Evolutionary conservation across 1,140 invertebrate species (phyloP), one percentile per base, ranked within the genome.

Genomic region (Aphelenchoides fujianensis): DNA sequence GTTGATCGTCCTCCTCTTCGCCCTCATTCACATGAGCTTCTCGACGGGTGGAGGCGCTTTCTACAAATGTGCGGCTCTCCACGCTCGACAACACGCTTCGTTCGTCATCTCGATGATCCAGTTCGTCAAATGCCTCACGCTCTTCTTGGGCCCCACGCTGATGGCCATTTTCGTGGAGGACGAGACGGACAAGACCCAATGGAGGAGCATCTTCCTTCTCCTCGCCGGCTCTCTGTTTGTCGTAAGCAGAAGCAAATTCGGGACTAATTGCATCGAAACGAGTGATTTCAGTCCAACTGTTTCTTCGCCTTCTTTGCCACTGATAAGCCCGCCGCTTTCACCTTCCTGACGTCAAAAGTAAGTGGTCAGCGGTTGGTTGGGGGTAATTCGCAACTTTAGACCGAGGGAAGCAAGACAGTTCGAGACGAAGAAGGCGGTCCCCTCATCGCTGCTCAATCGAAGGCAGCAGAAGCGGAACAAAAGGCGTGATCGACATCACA

Each of bases 121-220:
- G 69, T 71, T 77, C 31, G 67, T 81, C 32, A 77, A 77, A 64
- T 74, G 77, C 69, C 28, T 80, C 30, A 71, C 57, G n/a, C 63
- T 77, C 16, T 80, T 77, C 48, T 31, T 77, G 12, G 79, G 52
- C 7, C 76, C 76, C 0, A 61, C 74, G 1, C 41, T 77, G 31
- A 48, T 77, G 1, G 52, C 30, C 31, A 31, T 77, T 16, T 80
- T 77, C 30, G 78, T 77, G 2, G 28, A 79, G 3, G 59, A 80
- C 52, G 79, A 79, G 7, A 23, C 28, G 19, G 55, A 57, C 27
- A 59, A 61, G 30, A 36, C 37, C 16, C 74, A 77, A 68, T 77
- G 76, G 76, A 48, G 69, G 32, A 66, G 28, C 28, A 74, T 77
- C 55, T 77, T 77, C 52, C 27, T 76, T 19, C 57, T 80, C 41